phyloP scores from a whole-genome alignment of 2,113 vertebrate genomes.

The Prochilodus magdalenae region DNA sequence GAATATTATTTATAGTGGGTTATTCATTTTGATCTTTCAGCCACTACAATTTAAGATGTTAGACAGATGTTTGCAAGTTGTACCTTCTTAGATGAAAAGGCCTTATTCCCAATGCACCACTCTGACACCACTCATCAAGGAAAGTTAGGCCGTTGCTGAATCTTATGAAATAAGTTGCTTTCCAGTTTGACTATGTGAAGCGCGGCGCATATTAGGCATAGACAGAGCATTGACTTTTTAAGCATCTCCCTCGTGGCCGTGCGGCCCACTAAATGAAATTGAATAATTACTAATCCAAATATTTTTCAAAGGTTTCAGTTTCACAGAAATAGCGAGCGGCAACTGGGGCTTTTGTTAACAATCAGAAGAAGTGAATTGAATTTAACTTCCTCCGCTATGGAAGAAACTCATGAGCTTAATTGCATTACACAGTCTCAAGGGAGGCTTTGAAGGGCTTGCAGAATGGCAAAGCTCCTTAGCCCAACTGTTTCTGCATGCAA shows the following conservation, averaged over 20 bases:
- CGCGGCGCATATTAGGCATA: neutral
- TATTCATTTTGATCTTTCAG: constrained; percentile 15
- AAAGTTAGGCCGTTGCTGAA: constrained; percentile 24
- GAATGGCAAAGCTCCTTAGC: constrained; percentile 39
- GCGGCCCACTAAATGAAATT: constrained; percentile 45
- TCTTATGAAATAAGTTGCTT: constrained; percentile 49
- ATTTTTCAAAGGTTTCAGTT: constrained; percentile 50
- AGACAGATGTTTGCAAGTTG: constrained; percentile 25
- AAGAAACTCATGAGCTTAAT: constrained; percentile 50
- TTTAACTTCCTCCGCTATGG: constrained; percentile 30
- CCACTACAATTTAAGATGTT: constrained; percentile 27
- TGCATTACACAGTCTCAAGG: constrained; percentile 40
- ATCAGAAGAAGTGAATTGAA: constrained; percentile 52
- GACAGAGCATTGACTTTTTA: constrained; percentile 27
- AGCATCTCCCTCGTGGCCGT: constrained; percentile 31
- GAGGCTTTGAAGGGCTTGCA: constrained; percentile 40
- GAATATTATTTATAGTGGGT: constrained; percentile 40
- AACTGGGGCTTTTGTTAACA: constrained; percentile 46
- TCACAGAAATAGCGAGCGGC: constrained; percentile 29
- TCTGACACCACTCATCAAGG: constrained; percentile 35
- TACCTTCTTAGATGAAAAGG: constrained; percentile 16
- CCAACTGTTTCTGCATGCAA: constrained; percentile 20
- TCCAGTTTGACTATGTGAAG: neutral
- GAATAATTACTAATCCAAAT: constrained; percentile 53
- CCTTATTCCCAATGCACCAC: constrained; percentile 26